phyloP scores from a whole-genome alignment of 2,113 vertebrate genomes.

The Acinonyx jubatus region DNA sequence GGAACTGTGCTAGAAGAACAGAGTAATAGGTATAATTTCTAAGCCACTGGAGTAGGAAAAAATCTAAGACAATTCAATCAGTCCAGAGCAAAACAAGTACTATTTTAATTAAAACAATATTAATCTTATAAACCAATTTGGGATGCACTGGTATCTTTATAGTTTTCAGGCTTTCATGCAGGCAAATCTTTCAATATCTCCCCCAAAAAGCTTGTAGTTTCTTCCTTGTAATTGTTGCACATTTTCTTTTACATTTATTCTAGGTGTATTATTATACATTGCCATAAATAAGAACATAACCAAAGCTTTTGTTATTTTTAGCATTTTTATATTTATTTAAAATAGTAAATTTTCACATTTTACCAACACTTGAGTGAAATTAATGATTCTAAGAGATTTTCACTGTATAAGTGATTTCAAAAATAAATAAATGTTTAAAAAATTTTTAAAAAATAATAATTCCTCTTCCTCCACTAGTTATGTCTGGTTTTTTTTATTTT shows the following conservation, averaged over 20 bases:
- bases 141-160: neutral
- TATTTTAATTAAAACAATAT: neutral
- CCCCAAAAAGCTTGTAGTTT: neutral
- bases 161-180: neutral
- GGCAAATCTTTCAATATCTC: neutral
- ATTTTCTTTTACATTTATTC: slow-evolving; percentile 10
- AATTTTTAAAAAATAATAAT: neutral
- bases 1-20: neutral
- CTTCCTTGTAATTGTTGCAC: neutral
- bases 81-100: neutral
- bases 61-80: neutral
- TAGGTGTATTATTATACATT: neutral
- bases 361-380: neutral
- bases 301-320: neutral
- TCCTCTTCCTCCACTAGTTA: neutral
- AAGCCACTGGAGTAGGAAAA: neutral
- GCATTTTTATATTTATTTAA: slow-evolving; percentile 13
- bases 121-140: neutral
- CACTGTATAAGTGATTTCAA: neutral
- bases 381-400: slow-evolving; percentile 29
- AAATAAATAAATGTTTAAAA: too few species aligned
- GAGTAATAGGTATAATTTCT: neutral
- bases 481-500: too few species aligned
- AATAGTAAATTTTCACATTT: slow-evolving; percentile 12
- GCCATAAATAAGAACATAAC: neutral